Conservation (phyloP, 2,888 invertebrate species). For the Chloroclysta siterata region DNA sequence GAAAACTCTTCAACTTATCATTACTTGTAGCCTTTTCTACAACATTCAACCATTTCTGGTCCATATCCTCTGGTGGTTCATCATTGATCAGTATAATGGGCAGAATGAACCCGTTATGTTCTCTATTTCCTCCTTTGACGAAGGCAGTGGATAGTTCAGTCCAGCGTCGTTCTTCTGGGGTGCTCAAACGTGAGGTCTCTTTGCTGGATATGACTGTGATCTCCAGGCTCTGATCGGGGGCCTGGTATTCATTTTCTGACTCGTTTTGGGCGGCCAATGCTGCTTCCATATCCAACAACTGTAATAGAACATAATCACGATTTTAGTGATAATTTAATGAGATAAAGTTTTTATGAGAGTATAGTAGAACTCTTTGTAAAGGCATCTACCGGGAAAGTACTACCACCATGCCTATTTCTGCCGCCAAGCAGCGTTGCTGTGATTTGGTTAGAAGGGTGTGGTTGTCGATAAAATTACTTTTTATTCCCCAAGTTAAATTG, state of each 20-base stretch:
- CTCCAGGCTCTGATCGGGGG: slow-evolving; percentile 63
- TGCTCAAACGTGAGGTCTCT: slow-evolving; percentile 56
- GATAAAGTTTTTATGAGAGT: too few relatives aligned
- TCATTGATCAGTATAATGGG: slow-evolving; percentile 78
- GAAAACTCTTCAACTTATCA: slow-evolving; percentile 67
- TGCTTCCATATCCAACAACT: slow-evolving; percentile 71
- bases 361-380: too few relatives aligned
- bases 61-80: slow-evolving; percentile 72
- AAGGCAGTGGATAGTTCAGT: slow-evolving; percentile 55
- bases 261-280: slow-evolving; percentile 57
- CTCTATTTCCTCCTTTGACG: slow-evolving; percentile 57
- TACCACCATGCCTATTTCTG: too few relatives aligned
- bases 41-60: slow-evolving; percentile 68
- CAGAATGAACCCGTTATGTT: slow-evolving; percentile 49
- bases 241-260: slow-evolving; percentile 55
- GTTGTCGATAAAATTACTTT: too few relatives aligned
- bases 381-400: too few relatives aligned
- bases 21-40: slow-evolving; percentile 61
- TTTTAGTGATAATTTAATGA: too few relatives aligned
- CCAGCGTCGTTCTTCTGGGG: slow-evolving; percentile 60
- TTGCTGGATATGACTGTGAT: slow-evolving; percentile 60
- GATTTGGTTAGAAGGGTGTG: too few relatives aligned
- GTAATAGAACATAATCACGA: slow-evolving; percentile 46
- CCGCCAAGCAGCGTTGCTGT: too few relatives aligned
- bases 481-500: too few relatives aligned